Conservation (phyloP, 2,888 invertebrate genomes). For the Amphipoea oculea region DNA sequence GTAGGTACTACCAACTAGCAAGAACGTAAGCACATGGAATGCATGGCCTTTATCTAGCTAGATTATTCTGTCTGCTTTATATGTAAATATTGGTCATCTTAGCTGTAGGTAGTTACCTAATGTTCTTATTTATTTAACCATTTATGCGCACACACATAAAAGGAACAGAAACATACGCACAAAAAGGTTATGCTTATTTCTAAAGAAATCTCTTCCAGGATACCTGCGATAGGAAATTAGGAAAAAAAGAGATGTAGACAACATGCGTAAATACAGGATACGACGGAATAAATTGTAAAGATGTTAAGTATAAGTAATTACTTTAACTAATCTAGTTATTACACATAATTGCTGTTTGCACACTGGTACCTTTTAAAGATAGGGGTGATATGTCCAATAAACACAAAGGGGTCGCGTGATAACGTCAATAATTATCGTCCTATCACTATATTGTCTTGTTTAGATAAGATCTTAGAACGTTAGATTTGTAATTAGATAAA, state of each 20-base stretch:
- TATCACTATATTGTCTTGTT: too few species aligned
- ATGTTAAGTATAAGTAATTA: too few species aligned
- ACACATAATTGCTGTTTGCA: too few species aligned
- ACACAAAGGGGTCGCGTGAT: too few species aligned
- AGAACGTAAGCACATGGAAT: not conserved
- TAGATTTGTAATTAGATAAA: too few species aligned
- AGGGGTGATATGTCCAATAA: too few species aligned
- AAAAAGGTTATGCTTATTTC: not conserved
- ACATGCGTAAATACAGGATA: not conserved
- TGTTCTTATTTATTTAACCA: not conserved
- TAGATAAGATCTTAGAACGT: too few species aligned
- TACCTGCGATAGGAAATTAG: not conserved
- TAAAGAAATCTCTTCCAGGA: not conserved
- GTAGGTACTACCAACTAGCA: not conserved
- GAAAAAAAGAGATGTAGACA: not conserved
- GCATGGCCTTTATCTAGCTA: not conserved
- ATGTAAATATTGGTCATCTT: not conserved
- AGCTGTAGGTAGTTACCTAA: not conserved
- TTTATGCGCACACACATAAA: not conserved
- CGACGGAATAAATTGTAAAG: too few species aligned
- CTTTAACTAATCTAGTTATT: too few species aligned
- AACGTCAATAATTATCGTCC: too few species aligned
- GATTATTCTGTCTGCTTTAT: not conserved
- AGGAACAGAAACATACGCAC: not conserved
- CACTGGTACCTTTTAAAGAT: too few species aligned